Percentiles rank a stretch among this genome's conserved stretches.
These are phyloP conservation scores for Aphelocoma californica DNA, from an alignment of 2,797 vertebrate genomes.

Conservation along the genomic window DNA sequence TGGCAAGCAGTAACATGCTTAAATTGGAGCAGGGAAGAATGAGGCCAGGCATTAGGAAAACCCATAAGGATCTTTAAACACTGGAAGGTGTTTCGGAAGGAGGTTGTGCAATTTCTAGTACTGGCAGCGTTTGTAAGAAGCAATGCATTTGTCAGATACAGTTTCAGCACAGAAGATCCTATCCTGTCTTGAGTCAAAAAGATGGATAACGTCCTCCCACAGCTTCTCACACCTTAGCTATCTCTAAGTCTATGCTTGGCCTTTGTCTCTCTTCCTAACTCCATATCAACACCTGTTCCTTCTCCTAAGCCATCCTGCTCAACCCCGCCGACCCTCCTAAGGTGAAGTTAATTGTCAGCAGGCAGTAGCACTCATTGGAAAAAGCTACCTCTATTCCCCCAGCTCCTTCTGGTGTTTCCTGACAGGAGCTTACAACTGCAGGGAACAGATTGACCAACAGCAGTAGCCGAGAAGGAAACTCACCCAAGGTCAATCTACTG, in stretches of 20 bases:
- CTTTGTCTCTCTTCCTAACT: background rate
- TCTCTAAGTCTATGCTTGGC: background rate
- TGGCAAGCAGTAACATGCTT: background rate
- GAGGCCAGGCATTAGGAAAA: background rate
- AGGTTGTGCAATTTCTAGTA: background rate
- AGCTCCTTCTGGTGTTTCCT: background rate
- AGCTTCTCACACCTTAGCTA: background rate
- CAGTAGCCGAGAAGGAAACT: background rate
- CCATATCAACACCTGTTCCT: background rate
- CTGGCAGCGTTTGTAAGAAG: background rate
- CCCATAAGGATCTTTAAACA: background rate
- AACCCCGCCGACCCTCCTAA: background rate
- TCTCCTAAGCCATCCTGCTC: background rate
- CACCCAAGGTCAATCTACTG: background rate
- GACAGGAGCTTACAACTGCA: background rate
- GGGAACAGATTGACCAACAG: background rate
- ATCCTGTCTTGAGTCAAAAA: background rate
- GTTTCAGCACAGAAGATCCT: background rate
- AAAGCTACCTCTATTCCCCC: background rate
- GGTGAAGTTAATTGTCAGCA: background rate
- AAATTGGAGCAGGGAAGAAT: background rate
- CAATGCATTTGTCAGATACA: background rate
- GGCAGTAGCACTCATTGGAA: background rate
- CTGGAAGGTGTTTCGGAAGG: background rate
- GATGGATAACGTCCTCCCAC: background rate